Conservation (phyloP, 2,888 invertebrate species). For the Imbricaverruca yamaguchii region DNA sequence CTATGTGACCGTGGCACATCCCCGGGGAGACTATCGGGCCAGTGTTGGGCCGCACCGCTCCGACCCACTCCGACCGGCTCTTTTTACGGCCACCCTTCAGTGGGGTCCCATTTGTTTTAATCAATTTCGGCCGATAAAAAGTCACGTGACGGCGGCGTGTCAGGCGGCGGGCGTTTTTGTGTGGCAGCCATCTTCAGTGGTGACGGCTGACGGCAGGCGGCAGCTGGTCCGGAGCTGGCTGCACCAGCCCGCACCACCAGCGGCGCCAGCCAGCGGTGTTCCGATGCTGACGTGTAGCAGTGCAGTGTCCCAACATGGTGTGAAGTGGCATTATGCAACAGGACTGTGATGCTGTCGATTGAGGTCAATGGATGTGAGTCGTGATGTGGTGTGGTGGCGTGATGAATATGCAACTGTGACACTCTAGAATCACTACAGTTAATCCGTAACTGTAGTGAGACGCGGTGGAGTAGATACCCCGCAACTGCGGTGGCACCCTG, state of each 20-base stretch:
- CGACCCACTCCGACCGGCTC: not conserved
- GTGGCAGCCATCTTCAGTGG: not conserved
- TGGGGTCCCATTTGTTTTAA: constrained; percentile 19
- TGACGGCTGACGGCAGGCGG: not conserved
- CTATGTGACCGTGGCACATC: not conserved
- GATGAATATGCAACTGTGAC: too few species aligned
- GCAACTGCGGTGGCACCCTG: too few species aligned
- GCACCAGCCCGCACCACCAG: not conserved
- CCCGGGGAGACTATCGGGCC: not conserved
- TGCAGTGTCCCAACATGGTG: not conserved
- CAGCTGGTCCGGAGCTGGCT: not conserved
- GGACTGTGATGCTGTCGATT: too few species aligned
- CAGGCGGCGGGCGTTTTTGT: not conserved
- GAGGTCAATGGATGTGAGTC: too few species aligned
- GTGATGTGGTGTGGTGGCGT: too few species aligned
- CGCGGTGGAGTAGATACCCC: too few species aligned
- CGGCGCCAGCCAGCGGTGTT: not conserved
- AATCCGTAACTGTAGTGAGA: too few species aligned
- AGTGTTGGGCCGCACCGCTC: not conserved
- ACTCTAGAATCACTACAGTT: too few species aligned
- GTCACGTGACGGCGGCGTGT: not conserved
- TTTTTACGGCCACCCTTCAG: constrained; percentile 4
- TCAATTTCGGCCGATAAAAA: constrained; percentile 12
- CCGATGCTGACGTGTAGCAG: not conserved
- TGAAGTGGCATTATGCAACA: not conserved